phyloP scores from a whole-genome alignment of 2,113 vertebrate species.

The Heterotilapia buettikoferi region DNA sequence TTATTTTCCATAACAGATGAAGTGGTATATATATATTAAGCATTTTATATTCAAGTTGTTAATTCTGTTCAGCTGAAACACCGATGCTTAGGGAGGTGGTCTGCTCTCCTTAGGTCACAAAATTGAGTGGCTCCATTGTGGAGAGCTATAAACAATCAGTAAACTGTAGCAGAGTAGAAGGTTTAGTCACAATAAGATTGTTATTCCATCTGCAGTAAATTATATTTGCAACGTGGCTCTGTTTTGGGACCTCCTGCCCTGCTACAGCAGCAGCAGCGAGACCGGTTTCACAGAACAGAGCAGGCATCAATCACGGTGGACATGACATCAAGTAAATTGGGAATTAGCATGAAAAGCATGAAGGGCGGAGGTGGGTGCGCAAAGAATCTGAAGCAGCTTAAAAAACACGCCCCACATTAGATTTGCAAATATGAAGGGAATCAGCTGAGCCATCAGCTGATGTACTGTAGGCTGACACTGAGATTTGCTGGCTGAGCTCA shows the following conservation, averaged over 20 bases:
- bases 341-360: neutral
- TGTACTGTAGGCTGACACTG: neutral
- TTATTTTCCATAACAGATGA: neutral
- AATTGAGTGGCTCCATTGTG: neutral
- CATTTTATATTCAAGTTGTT: neutral
- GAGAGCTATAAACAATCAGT: neutral
- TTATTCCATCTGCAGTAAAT: neutral
- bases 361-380: neutral
- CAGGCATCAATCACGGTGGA: neutral
- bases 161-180: neutral
- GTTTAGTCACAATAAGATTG: neutral
- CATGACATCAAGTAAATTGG: neutral
- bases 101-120: neutral
- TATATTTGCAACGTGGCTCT: neutral
- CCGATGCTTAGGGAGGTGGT: neutral
- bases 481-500: neutral
- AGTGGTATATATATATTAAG: accelerated
- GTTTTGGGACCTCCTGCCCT: neutral
- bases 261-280: neutral
- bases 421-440: neutral
- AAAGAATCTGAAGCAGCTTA: neutral
- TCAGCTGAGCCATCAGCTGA: neutral
- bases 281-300: neutral
- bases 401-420: neutral
- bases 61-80: neutral